Base-by-base conservation (phyloP, 2,113 vertebrate species). In the Rhagologus leucostigma region DNA sequence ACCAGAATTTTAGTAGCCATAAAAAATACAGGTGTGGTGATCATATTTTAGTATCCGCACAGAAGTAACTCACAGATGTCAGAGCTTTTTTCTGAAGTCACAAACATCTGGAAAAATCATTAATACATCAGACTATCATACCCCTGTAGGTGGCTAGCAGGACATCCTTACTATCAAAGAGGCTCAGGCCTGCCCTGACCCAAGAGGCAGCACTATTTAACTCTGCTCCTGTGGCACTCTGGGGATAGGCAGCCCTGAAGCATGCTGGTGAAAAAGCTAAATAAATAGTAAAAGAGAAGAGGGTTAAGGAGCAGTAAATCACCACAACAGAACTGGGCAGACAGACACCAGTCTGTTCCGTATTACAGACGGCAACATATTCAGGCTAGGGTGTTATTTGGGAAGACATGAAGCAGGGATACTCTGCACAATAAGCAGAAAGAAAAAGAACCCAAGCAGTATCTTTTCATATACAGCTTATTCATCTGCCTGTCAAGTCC, bases 281-380 rank as follows among this genome's bases (percentile, higher is more conserved):
- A 71, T 60, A 87, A 82, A 68, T 7, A 87, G 41, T 24, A 60
- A 84, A 81, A 80, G 18, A 91, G 41, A 68, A 29, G 23, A 87
- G 37, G 20, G 23, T 39, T 84, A 87, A 47, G 56, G 65, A 87
- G n/a, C 41, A 84, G 37, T 71, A 78, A 84, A 78, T 94, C 53
- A 84, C 15, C 16, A 47, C 39, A 77, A 53, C 3, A 87, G 69
- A 89, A 78, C 2, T 7, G 63, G 16, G 47, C 57, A 77, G 33
- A 39, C 39, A 87, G n/a, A 64, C 33, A 64, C 26, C 27, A 70
- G 50, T 47, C 42, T 42, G 16, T 56, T 63, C 49, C 16, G 5
- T 30, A 29, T 60, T 77, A 92, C 53, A 67, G 22, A 78, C 26
- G 52, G 57, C 79, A 77, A 24, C 4, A 11, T 44, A 69, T 57